A percentile compares a stretch with the other conserved stretches of the same genome.
Evolutionary conservation across 1,140 invertebrate genomes (phyloP).

Genomic region (Drosophila ambigua): DNA sequence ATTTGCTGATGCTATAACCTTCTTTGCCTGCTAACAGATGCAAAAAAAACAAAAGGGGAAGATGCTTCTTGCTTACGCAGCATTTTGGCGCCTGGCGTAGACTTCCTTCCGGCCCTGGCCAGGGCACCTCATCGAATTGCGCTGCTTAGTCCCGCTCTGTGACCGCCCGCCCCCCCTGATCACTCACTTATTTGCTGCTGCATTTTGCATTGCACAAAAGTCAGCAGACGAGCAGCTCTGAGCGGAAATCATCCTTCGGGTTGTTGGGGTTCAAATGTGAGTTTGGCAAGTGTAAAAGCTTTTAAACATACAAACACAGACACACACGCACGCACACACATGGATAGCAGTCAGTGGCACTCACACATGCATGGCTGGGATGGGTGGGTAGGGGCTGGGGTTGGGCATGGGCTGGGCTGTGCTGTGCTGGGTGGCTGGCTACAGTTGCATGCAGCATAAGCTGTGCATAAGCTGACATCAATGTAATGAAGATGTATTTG

Average conservation of each 20-base stretch:
- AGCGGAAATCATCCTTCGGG: background rate
- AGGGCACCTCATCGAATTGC: background rate
- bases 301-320: conserved; percentile 71
- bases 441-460: conserved; percentile 43
- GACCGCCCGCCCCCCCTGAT: conserved; percentile 5
- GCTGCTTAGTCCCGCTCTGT: background rate
- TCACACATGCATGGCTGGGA: background rate
- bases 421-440: background rate
- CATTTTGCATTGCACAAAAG: conserved; percentile 65
- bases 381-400: too few relatives aligned
- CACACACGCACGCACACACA: conserved; percentile 15
- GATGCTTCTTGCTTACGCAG: conserved; percentile 62
- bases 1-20: conserved; percentile 13
- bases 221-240: conserved; percentile 35
- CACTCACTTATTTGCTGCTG: conserved; percentile 21
- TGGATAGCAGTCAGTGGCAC: too few relatives aligned
- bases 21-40: conserved; percentile 51
- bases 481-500: conserved; percentile 83
- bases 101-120: conserved; percentile 58
- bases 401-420: background rate
- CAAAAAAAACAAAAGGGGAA: conserved; percentile 6
- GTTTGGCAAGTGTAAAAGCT: conserved; percentile 80
- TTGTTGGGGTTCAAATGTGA: conserved; percentile 47
- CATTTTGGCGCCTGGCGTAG: conserved; percentile 66
- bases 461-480: conserved; percentile 80